Conservation (phyloP, 2,888 invertebrate genomes). For the Cephus runcator region DNA sequence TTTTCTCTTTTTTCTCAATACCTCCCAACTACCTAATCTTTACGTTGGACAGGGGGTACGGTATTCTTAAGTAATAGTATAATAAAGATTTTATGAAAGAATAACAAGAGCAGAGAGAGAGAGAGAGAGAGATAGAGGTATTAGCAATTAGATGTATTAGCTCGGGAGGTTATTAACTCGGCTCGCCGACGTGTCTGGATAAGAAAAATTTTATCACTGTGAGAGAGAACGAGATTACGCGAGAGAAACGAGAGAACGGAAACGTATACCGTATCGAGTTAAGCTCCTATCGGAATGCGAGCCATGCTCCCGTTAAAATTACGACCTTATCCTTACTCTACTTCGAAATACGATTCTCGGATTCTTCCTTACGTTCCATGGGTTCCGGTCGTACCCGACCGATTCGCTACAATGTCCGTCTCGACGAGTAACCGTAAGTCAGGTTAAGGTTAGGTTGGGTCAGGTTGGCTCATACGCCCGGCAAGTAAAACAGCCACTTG, state of each 20-base stretch:
- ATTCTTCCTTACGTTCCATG: neutral
- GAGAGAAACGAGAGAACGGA: conserved; percentile 2
- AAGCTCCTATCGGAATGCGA: conserved; percentile 40
- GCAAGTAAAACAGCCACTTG: neutral
- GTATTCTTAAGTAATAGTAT: conserved; percentile 31
- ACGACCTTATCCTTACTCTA: conserved; percentile 39
- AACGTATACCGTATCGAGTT: conserved; percentile 14
- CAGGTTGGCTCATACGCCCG: neutral
- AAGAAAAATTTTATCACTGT: conserved; percentile 39
- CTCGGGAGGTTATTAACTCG: conserved; percentile 50
- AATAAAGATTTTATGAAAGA: conserved; percentile 57
- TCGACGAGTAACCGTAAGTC: neutral
- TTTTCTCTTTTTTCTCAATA: neutral
- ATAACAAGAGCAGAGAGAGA: conserved; percentile 8
- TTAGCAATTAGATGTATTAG: conserved; percentile 57
- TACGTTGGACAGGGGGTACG: neutral
- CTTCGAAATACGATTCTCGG: conserved; percentile 3
- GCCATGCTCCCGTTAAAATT: conserved; percentile 45
- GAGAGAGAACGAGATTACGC: conserved; percentile 5
- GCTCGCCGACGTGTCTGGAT: conserved; percentile 20
- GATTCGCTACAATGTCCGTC: conserved; percentile 8
- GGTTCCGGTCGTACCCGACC: neutral
- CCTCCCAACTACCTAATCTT: neutral
- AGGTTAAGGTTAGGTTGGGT: neutral
- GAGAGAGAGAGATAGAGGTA: conserved; percentile 4